A percentile compares a stretch with the other conserved stretches of the same genome.
phyloP scores from a whole-genome alignment of 2,113 vertebrate genomes.

The Podocnemis expansa region DNA sequence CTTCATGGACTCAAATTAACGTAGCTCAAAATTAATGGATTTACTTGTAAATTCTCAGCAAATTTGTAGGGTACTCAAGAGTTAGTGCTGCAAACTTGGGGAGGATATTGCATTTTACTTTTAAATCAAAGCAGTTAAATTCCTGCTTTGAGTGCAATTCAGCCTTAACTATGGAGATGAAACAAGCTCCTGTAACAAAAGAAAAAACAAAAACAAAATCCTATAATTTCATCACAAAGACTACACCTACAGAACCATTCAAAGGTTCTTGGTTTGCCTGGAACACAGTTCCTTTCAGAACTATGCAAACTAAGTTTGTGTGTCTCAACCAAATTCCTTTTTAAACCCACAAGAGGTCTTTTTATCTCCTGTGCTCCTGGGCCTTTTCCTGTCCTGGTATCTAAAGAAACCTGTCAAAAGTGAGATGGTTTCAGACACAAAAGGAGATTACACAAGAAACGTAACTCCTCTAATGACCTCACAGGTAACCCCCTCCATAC shows the following conservation, averaged over 20 bases:
- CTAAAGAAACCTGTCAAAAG: rapidly evolving
- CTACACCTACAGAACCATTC: neutral
- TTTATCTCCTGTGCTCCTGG: neutral
- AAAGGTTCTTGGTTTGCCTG: rapidly evolving
- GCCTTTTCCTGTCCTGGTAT: neutral
- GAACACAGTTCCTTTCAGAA: neutral
- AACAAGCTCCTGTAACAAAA: neutral
- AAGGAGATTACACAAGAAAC: neutral
- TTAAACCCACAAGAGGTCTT: neutral
- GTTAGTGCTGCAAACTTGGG: neutral
- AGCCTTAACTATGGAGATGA: neutral
- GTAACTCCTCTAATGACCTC: neutral
- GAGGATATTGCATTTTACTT: neutral
- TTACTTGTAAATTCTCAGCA: neutral
- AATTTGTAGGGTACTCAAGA: neutral
- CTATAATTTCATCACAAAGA: neutral
- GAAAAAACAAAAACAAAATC: neutral
- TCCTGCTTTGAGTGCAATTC: neutral
- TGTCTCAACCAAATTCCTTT: rapidly evolving
- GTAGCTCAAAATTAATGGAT: neutral
- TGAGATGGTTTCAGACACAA: too few species aligned
- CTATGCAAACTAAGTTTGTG: rapidly evolving
- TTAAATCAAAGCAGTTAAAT: neutral
- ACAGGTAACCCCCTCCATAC: neutral
- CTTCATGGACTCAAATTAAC: rapidly evolving